phyloP scores from a whole-genome alignment of 2,797 vertebrate species.

The Poecilia wingei region DNA sequence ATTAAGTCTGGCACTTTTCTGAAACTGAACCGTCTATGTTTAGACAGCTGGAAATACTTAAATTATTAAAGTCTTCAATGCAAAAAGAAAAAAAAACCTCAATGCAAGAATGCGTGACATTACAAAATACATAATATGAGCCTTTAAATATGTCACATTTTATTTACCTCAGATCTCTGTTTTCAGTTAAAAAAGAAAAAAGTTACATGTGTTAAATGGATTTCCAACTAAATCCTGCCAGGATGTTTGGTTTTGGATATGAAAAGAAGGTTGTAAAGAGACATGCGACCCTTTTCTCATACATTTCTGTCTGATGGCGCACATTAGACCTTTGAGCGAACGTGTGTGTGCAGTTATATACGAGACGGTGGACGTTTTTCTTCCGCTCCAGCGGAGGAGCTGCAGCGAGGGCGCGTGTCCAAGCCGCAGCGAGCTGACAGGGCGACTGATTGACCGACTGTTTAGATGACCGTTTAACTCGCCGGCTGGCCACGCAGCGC shows the following conservation, averaged over 20 bases:
- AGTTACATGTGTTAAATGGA: neutral
- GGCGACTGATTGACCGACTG: constrained; percentile 64
- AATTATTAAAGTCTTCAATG: constrained; percentile 20
- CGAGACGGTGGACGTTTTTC: constrained; percentile 31
- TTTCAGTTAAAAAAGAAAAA: neutral
- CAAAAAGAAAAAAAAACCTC: neutral
- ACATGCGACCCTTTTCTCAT: constrained; percentile 35
- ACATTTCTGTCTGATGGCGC: constrained; percentile 29
- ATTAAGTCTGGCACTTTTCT: constrained; percentile 27
- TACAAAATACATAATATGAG: neutral
- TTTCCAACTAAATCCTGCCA: constrained; percentile 5
- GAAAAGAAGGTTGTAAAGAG: constrained; percentile 28
- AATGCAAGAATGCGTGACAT: neutral
- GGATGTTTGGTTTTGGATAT: constrained; percentile 8
- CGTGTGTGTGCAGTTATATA: constrained; percentile 7
- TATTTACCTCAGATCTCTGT: constrained; percentile 5
- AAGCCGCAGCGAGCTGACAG: constrained; percentile 52
- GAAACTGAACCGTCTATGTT: neutral
- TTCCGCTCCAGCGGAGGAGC: constrained; percentile 43
- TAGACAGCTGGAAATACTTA: constrained; percentile 16
- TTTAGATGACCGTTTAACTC: constrained; percentile 60
- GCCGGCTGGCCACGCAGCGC: constrained; percentile 55
- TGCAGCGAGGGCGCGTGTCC: constrained; percentile 52
- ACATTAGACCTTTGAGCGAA: constrained; percentile 15
- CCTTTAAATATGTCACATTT: neutral